Evolutionary conservation across 2,888 invertebrate species (phyloP).

Genomic region (Acanthococcus lagerstroemiae): DNA sequence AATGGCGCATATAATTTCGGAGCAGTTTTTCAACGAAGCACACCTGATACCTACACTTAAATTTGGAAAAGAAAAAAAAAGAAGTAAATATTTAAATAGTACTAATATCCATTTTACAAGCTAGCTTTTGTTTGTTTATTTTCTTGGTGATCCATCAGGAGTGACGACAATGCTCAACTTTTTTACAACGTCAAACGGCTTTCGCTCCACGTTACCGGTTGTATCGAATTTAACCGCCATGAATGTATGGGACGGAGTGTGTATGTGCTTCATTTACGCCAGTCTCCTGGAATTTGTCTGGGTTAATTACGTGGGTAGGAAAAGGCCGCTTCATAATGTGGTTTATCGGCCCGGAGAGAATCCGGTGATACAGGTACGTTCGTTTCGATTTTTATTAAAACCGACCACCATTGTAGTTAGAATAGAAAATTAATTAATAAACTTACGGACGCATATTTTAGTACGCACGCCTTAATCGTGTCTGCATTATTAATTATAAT

Average conservation of each 20-base stretch:
- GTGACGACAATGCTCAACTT: slow-evolving; percentile 97
- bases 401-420: no score
- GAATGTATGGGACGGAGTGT: slow-evolving; percentile 95
- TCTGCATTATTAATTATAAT: no score
- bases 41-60: no score
- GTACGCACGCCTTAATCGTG: no score
- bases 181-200: slow-evolving; percentile 90
- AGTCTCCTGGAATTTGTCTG: slow-evolving; percentile 88
- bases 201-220: slow-evolving; percentile 82
- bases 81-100: no score
- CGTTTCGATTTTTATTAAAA: no score
- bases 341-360: slow-evolving; percentile 83
- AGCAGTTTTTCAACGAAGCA: no score
- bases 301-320: slow-evolving; percentile 88
- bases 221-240: slow-evolving; percentile 89
- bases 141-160: slow-evolving; percentile 49
- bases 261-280: slow-evolving; percentile 95
- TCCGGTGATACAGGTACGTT: slow-evolving; percentile 85
- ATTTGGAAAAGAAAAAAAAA: no score
- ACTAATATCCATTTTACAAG: background rate
- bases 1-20: no score
- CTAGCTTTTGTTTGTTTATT: slow-evolving; percentile 31
- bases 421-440: no score
- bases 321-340: slow-evolving; percentile 52
- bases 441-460: no score